These are phyloP conservation scores for Trialeurodes vaporariorum DNA, from an alignment of 1,140 invertebrate genomes.

Conservation along the genomic window DNA sequence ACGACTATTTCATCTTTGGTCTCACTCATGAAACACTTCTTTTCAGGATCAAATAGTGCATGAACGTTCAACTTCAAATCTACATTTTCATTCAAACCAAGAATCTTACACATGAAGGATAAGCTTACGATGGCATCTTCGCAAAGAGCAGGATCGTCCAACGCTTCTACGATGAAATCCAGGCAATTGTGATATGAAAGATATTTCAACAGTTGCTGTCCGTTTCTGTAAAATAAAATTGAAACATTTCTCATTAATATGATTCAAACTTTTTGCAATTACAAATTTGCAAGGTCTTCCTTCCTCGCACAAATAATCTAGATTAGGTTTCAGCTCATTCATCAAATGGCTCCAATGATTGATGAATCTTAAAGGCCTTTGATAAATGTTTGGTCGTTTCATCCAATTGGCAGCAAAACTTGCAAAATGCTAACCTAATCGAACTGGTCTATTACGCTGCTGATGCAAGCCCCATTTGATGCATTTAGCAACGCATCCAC, in stretches of 20 bases:
- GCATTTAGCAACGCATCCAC: too few relatives aligned
- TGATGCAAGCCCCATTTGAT: too few relatives aligned
- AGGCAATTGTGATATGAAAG: not conserved
- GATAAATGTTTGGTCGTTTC: too few relatives aligned
- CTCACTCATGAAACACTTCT: not conserved
- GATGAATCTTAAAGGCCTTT: too few relatives aligned
- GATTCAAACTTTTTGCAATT: too few relatives aligned
- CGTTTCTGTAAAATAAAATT: not conserved
- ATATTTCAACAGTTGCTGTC: not conserved
- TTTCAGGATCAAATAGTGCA: not conserved
- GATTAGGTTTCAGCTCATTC: too few relatives aligned
- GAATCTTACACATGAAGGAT: not conserved
- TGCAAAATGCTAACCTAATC: too few relatives aligned
- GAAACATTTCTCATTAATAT: not conserved
- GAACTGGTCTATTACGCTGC: too few relatives aligned
- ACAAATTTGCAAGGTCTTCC: too few relatives aligned
- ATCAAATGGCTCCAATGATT: too few relatives aligned
- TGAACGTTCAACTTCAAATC: not conserved
- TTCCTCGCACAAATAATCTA: too few relatives aligned
- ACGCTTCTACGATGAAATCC: not conserved
- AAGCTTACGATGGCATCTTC: not conserved
- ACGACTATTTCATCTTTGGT: not conserved
- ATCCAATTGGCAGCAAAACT: too few relatives aligned
- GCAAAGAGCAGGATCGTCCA: not conserved
- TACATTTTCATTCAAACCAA: not conserved